A percentile compares a stretch with the other conserved stretches of the same genome.
These are phyloP conservation scores for Leuctra nigra DNA, from an alignment of 2,888 invertebrate genomes.

Conservation along the genomic window DNA sequence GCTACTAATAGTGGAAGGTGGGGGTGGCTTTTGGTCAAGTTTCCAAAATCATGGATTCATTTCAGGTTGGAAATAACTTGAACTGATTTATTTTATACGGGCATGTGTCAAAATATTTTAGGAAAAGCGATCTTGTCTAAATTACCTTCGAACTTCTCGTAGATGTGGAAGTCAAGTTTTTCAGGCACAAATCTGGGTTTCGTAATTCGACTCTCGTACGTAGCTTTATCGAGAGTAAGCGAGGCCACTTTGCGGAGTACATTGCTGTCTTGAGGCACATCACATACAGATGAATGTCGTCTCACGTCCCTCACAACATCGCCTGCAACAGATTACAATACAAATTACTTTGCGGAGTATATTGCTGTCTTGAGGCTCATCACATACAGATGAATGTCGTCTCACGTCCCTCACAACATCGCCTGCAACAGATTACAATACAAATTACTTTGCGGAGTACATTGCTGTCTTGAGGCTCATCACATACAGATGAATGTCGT, in stretches of 20 bases:
- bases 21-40: too few species aligned
- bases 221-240: conserved; percentile 66
- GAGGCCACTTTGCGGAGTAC: conserved; percentile 80
- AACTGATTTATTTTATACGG: too few species aligned
- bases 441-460: conserved; percentile 81
- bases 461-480: conserved; percentile 52
- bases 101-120: too few species aligned
- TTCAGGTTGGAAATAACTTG: too few species aligned
- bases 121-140: too few species aligned
- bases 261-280: conserved; percentile 52
- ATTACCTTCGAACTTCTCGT: conserved; percentile 90
- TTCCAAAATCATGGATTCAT: too few species aligned
- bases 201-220: conserved; percentile 55
- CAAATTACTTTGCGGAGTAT: conserved; percentile 81
- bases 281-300: conserved; percentile 47
- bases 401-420: too few species aligned
- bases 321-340: too few species aligned
- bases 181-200: conserved; percentile 76
- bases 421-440: too few species aligned
- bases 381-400: conserved; percentile 47
- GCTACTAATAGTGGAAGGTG: too few species aligned
- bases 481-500: conserved; percentile 47
- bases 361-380: conserved; percentile 52
- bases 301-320: too few species aligned
- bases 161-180: conserved; percentile 77